Percentiles rank a stretch among this genome's conserved stretches.
Conservation (phyloP, 1,140 invertebrate genomes). For the Neodiprion fabricii region DNA sequence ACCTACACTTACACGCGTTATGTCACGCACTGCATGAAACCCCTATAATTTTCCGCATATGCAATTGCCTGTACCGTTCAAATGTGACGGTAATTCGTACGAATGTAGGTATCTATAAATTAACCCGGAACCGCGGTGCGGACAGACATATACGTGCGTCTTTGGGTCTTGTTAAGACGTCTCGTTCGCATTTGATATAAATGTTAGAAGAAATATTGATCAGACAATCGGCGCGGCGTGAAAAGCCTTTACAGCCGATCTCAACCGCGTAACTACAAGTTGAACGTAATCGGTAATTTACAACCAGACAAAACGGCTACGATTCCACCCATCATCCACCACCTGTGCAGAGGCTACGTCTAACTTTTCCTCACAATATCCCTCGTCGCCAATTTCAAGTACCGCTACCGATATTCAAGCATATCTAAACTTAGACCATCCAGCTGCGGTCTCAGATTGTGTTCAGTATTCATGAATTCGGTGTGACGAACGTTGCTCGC, state of each 20-base stretch:
- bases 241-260: not conserved
- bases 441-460: not conserved
- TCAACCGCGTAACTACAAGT: not conserved
- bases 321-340: not conserved
- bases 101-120: too few species aligned
- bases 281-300: not conserved
- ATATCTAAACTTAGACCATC: constrained; percentile 2
- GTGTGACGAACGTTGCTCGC: not conserved
- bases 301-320: not conserved
- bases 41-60: too few species aligned
- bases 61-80: too few species aligned
- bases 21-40: too few species aligned
- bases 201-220: too few species aligned
- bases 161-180: too few species aligned
- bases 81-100: too few species aligned
- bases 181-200: too few species aligned
- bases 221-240: too few species aligned
- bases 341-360: not conserved
- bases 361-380: not conserved
- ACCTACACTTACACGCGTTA: too few species aligned
- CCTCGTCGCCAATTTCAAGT: not conserved
- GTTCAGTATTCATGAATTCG: constrained; percentile 5
- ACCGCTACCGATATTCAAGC: not conserved
- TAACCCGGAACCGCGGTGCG: too few species aligned
- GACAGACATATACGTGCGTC: too few species aligned